Conservation (phyloP, 2,797 vertebrate species). For the Meriones psammophilus region DNA sequence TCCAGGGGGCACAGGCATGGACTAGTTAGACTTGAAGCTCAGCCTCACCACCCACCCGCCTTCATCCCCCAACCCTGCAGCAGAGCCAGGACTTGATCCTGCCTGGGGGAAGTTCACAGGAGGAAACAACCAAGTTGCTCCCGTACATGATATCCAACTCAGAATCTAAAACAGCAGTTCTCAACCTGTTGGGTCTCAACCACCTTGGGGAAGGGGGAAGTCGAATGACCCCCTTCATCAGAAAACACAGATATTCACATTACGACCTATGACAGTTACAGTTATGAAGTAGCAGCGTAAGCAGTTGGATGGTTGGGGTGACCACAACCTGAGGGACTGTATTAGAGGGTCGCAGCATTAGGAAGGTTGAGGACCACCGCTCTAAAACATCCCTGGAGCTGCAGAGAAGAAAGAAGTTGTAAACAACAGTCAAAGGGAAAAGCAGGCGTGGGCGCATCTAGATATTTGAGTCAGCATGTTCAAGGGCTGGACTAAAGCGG, state of each 20-base stretch:
- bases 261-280: neutral
- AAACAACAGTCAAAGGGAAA: neutral
- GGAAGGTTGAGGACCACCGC: neutral
- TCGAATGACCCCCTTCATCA: neutral
- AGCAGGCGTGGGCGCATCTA: neutral
- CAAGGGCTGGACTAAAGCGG: neutral
- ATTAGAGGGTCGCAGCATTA: neutral
- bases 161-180: neutral
- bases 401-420: neutral
- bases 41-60: neutral
- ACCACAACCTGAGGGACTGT: neutral
- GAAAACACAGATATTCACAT: neutral
- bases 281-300: neutral
- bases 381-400: neutral
- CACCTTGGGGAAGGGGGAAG: neutral
- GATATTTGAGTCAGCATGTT: neutral
- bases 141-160: neutral
- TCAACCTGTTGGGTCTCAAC: neutral
- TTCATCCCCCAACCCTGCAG: neutral
- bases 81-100: neutral
- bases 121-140: neutral
- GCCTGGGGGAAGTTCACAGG: neutral
- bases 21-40: neutral
- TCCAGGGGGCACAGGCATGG: neutral
- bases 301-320: too few species aligned